Conservation (phyloP, 2,113 vertebrate species). For the Vicugna pacos region DNA sequence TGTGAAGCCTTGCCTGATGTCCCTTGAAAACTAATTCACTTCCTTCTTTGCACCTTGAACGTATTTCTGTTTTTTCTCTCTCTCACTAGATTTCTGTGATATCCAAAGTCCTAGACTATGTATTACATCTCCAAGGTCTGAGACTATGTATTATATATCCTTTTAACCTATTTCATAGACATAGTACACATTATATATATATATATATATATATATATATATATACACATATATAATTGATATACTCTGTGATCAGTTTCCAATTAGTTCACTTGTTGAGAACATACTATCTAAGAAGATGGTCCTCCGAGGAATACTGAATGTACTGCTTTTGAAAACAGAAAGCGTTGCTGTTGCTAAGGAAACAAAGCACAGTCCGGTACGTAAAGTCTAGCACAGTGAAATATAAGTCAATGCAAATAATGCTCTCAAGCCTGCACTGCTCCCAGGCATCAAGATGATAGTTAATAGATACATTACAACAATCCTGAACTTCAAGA, state of each 20-base stretch:
- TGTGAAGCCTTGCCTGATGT: neutral
- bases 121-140: neutral
- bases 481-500: neutral
- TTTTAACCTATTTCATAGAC: neutral
- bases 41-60: neutral
- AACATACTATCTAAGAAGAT: neutral
- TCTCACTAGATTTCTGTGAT: conserved; percentile 1
- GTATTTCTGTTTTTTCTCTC: neutral
- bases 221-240: neutral
- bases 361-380: neutral
- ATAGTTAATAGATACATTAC: neutral
- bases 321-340: neutral
- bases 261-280: neutral
- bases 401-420: neutral
- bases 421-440: neutral
- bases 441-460: neutral
- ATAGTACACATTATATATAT: neutral
- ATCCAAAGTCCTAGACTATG: neutral
- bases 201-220: neutral
- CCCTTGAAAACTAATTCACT: neutral
- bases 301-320: neutral
- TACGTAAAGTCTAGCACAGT: too few species aligned
- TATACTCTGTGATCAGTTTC: neutral
- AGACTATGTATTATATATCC: neutral
- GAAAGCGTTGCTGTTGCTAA: neutral